Evolutionary conservation across 2,797 vertebrate species (phyloP).

Genomic region (Microchirus variegatus): DNA sequence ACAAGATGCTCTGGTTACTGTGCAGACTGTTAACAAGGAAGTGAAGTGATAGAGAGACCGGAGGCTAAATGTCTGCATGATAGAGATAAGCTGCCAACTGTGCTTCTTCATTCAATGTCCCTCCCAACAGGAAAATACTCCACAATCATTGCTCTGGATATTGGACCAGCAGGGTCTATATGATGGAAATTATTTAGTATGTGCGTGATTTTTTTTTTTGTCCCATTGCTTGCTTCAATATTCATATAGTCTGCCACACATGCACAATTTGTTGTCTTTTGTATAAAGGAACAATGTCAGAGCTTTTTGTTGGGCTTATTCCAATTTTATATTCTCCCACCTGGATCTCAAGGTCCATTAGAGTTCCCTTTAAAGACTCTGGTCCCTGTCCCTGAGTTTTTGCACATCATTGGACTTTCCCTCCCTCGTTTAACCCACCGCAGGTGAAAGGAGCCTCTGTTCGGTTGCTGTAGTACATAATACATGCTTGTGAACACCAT

Average conservation of each 20-base stretch:
- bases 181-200: background rate
- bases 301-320: slow-evolving; percentile 15
- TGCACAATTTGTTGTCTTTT: background rate
- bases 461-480: background rate
- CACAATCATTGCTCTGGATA: slow-evolving; percentile 21
- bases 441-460: slow-evolving; percentile 52
- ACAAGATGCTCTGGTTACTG: slow-evolving; percentile 21
- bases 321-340: slow-evolving; percentile 53
- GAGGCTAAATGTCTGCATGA: slow-evolving; percentile 57
- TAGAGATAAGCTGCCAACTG: slow-evolving; percentile 62
- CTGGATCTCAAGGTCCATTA: slow-evolving; percentile 59
- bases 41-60: slow-evolving; percentile 56
- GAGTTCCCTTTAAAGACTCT: slow-evolving; percentile 39
- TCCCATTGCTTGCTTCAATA: slow-evolving; percentile 1
- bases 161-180: slow-evolving; percentile 27
- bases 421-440: slow-evolving; percentile 6
- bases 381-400: slow-evolving; percentile 14
- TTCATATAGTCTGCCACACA: background rate
- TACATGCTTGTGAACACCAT: slow-evolving; percentile 1
- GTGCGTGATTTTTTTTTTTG: too few relatives aligned
- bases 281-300: slow-evolving; percentile 14
- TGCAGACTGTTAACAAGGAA: slow-evolving; percentile 57
- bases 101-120: slow-evolving; percentile 12
- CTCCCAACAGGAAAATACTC: slow-evolving; percentile 6
- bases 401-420: slow-evolving; percentile 37